phyloP scores from a whole-genome alignment of 2,888 invertebrate genomes.

The Camponotus fellah region DNA sequence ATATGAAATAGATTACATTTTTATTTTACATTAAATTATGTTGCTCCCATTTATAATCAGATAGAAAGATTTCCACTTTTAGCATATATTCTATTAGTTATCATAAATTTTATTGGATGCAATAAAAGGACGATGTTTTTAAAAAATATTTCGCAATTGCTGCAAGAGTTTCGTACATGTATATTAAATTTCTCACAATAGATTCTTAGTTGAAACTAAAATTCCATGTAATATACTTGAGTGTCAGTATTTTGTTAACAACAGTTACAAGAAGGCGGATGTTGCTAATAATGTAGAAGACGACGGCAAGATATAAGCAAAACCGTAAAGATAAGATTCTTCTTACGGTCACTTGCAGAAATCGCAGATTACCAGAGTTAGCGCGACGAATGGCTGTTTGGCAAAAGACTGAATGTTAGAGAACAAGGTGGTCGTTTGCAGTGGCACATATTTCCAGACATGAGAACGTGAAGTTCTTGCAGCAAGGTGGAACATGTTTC shows the following conservation, averaged over 20 bases:
- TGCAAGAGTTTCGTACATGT: neutral
- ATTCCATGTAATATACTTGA: neutral
- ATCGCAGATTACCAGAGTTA: neutral
- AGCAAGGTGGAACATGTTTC: constrained; percentile 54
- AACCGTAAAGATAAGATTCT: constrained; percentile 33
- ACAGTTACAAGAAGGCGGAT: constrained; percentile 7
- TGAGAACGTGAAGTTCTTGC: constrained; percentile 43
- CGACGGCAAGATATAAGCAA: neutral
- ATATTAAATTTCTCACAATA: neutral
- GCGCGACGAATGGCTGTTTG: neutral
- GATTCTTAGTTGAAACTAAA: neutral
- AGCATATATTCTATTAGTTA: neutral
- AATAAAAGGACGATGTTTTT: neutral
- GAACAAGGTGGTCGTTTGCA: constrained; percentile 7
- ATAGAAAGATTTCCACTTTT: neutral
- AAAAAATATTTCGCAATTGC: neutral
- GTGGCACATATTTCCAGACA: constrained; percentile 39
- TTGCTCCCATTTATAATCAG: neutral
- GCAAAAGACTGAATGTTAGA: constrained; percentile 1
- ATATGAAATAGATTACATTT: neutral
- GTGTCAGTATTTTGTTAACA: neutral
- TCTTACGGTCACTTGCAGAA: constrained; percentile 6
- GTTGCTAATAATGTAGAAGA: neutral
- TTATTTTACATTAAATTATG: neutral
- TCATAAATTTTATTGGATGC: neutral